Conservation (phyloP, 2,888 invertebrate genomes). For the Atrina japonica region DNA sequence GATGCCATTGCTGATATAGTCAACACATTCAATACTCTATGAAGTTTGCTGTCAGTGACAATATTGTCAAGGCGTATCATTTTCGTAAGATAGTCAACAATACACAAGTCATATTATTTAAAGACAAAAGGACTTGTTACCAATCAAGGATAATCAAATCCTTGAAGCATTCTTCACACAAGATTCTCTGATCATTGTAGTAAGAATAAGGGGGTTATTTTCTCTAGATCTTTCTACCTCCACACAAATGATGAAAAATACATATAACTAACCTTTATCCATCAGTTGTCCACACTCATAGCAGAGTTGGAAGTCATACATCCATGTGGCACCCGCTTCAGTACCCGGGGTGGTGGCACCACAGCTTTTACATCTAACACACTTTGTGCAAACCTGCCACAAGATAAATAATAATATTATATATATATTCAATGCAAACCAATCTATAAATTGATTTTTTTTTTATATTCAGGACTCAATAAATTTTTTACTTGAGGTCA, state of each 20-base stretch:
- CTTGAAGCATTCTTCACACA: too few species aligned
- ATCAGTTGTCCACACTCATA: conserved; percentile 91
- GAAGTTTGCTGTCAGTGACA: too few species aligned
- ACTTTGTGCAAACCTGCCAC: conserved; percentile 83
- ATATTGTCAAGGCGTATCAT: too few species aligned
- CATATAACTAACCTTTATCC: conserved; percentile 89
- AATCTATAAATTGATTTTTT: conserved; percentile 4
- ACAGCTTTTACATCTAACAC: conserved; percentile 94
- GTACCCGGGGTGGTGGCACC: conserved; percentile 84
- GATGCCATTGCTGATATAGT: too few species aligned
- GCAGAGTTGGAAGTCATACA: conserved; percentile 89
- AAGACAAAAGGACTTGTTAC: background rate
- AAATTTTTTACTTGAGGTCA: too few species aligned
- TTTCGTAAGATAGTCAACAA: background rate
- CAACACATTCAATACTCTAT: too few species aligned
- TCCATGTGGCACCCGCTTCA: conserved; percentile 77
- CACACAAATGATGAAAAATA: too few species aligned
- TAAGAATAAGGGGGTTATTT: too few species aligned
- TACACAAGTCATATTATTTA: background rate
- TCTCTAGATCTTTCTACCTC: too few species aligned
- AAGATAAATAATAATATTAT: background rate
- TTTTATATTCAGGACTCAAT: too few species aligned
- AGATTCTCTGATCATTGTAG: too few species aligned
- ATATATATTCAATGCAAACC: background rate
- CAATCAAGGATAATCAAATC: too few species aligned